Percentiles rank a stretch among this genome's conserved stretches.
Conservation (phyloP, 2,113 vertebrate species). For the Columbina picui region DNA sequence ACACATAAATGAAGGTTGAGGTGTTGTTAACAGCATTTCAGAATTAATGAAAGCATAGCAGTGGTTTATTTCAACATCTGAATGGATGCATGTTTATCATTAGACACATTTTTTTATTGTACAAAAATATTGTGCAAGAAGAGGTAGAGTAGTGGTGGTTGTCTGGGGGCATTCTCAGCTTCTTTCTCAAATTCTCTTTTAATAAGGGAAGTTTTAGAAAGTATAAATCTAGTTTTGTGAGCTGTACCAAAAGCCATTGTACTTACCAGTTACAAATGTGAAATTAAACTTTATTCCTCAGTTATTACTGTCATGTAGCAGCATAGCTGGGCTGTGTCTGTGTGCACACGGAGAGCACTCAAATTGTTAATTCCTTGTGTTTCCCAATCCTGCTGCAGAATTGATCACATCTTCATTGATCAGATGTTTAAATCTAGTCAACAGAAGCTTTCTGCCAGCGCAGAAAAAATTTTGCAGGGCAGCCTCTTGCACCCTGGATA, state of each 20-base stretch:
- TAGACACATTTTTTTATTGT: not conserved
- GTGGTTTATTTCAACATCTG: not conserved
- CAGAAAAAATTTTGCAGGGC: not conserved
- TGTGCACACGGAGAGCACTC: rapidly evolving
- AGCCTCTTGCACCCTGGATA: not conserved
- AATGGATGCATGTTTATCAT: not conserved
- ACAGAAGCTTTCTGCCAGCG: not conserved
- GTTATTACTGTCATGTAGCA: not conserved
- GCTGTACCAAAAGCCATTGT: not conserved
- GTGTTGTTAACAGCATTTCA: not conserved
- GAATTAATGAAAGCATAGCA: not conserved
- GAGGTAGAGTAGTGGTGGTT: not conserved
- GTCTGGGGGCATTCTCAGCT: not conserved
- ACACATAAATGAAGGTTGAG: not conserved
- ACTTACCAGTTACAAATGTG: not conserved
- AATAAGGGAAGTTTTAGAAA: not conserved
- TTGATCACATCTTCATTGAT: not conserved
- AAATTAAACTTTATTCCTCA: not conserved
- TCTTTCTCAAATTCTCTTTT: not conserved
- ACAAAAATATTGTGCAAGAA: not conserved
- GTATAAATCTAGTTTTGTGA: not conserved
- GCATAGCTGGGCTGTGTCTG: not conserved
- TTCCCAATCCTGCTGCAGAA: rapidly evolving
- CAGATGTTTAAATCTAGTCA: too few relatives aligned
- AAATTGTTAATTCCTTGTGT: rapidly evolving